These are phyloP conservation scores for Mus musculus DNA, from an alignment of 2,113 vertebrate genomes.

Conservation along the genomic window DNA sequence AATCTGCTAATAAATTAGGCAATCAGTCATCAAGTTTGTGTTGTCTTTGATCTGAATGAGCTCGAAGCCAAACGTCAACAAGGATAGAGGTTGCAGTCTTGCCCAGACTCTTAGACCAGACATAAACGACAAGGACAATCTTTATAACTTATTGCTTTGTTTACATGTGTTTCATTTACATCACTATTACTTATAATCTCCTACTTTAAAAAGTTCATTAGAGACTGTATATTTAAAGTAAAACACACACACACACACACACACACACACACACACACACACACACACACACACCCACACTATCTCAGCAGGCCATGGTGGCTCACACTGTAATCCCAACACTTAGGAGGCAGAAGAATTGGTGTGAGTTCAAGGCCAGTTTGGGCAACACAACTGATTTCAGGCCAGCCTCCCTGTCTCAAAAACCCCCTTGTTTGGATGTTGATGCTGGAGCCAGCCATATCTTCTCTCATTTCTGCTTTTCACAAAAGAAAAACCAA, in stretches of 20 bases:
- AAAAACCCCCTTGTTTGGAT: conserved; percentile 8
- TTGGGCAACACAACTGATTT: no score
- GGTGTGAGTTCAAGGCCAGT: no score
- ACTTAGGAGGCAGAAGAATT: no score
- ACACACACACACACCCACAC: no score
- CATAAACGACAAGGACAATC: not conserved
- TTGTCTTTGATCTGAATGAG: not conserved
- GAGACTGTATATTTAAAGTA: conserved; percentile 6
- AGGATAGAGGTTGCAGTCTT: not conserved
- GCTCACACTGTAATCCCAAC: no score
- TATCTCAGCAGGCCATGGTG: no score
- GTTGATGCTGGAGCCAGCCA: not conserved
- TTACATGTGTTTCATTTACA: conserved; percentile 17
- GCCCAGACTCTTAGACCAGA: not conserved
- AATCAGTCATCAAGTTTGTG: conserved; percentile 7
- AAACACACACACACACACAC: no score
- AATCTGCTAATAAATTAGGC: not conserved
- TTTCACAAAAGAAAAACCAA: not conserved
- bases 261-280: no score
- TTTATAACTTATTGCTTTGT: not conserved
- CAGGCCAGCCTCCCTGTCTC: no score
- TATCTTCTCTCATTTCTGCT: not conserved
- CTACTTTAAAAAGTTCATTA: not conserved
- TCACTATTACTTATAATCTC: not conserved
- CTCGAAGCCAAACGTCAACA: not conserved